phyloP scores from a whole-genome alignment of 2,113 vertebrate genomes.

The Amia ocellicauda region DNA sequence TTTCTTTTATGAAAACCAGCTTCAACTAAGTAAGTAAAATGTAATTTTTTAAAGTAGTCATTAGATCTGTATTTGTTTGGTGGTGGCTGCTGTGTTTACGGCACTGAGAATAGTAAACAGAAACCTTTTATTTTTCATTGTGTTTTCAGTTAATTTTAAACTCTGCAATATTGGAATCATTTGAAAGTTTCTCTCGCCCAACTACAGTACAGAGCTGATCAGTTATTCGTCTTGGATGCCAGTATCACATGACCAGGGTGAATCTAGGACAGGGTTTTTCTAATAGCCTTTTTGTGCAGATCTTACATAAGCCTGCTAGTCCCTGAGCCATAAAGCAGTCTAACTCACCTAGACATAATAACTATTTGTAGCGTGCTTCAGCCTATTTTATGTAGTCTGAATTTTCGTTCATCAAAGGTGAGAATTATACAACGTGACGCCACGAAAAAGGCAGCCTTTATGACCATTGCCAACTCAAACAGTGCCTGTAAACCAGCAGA shows the following conservation, averaged over 20 bases:
- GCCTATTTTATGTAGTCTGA: conserved; percentile 30
- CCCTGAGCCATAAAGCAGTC: conserved; percentile 33
- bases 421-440: conserved; percentile 23
- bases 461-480: conserved; percentile 51
- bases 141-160: too few relatives aligned
- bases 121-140: too few relatives aligned
- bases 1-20: conserved; percentile 16
- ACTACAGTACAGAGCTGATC: too few relatives aligned
- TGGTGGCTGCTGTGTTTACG: too few relatives aligned
- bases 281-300: background rate
- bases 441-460: conserved; percentile 47
- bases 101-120: too few relatives aligned
- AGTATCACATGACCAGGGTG: too few relatives aligned
- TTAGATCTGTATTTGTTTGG: too few relatives aligned
- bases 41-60: too few relatives aligned
- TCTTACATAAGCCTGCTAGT: conserved; percentile 36
- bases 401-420: conserved; percentile 43
- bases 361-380: conserved; percentile 24
- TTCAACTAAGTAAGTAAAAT: background rate
- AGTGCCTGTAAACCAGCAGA: conserved; percentile 31
- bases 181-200: too few relatives aligned
- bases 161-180: too few relatives aligned
- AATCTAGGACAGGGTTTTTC: too few relatives aligned
- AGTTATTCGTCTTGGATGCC: too few relatives aligned
- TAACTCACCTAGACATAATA: conserved; percentile 25